These are phyloP conservation scores for Actinia equina DNA, from an alignment of 64 coral and sea anemone genomes.

Conservation along the genomic window DNA sequence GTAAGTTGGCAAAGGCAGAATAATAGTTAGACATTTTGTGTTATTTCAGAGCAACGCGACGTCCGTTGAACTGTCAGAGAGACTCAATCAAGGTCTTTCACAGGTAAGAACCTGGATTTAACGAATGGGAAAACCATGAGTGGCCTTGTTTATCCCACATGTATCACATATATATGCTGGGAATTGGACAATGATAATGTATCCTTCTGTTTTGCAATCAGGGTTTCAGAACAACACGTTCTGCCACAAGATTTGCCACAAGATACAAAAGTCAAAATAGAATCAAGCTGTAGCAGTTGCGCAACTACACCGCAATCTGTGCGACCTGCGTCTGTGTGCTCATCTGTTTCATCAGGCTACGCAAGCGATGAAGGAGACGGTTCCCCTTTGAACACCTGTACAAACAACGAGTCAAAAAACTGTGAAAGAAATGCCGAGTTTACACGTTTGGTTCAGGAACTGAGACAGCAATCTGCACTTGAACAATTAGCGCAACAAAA, in stretches of 20 bases:
- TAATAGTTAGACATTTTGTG: not conserved
- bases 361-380: constrained; percentile 22
- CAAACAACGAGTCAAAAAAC: not conserved
- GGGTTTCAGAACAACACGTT: not conserved
- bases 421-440: not conserved
- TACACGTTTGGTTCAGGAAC: not conserved
- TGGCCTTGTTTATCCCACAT: no score
- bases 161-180: not conserved
- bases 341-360: constrained; percentile 17
- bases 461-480: constrained; percentile 5
- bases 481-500: constrained; percentile 17
- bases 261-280: not conserved
- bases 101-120: not conserved
- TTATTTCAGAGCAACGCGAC: not conserved
- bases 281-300: not conserved
- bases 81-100: constrained; percentile 1
- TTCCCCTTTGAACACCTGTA: not conserved
- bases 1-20: not conserved
- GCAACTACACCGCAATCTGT: not conserved
- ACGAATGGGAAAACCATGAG: no score
- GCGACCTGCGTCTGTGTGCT: constrained; percentile 20
- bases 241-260: not conserved
- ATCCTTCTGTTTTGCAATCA: not conserved
- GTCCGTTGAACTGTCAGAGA: not conserved
- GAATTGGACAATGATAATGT: not conserved